Base-by-base conservation (phyloP, 2,797 vertebrate species). In the Eleutherodactylus coqui region DNA sequence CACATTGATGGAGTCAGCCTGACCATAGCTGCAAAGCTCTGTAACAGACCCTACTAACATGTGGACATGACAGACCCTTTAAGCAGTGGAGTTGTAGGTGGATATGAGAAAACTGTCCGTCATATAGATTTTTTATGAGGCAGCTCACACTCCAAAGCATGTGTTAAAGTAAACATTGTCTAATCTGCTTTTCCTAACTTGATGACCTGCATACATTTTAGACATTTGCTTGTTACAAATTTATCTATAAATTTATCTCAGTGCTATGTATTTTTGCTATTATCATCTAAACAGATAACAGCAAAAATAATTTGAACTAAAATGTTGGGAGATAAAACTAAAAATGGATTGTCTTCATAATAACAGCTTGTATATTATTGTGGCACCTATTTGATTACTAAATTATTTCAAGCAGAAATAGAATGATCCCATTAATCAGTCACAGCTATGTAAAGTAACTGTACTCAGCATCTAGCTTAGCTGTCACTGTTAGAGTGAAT, bases 341-440 rank as follows among this genome's bases (percentile, higher is more conserved):
- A 78, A 51, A 51, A 34, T 21, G 32, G 51, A n/a, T 10, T 32
- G 9, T 41, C 32, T 58, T 24, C 2, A 41, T 58, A 60, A 36
- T 58, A 78, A 36, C 51, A 60, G 36, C 32, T 38, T 60, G 24
- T 7, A 16, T 78, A 2, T 58, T 36, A 58, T 16, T 41, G 4
- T 77, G 51, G 51, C 43, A 27, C 13, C 34, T 9, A n/a, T 41
- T 21, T 51, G 8, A 21, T 21, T 55, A 47, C 24, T 8, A 49
- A 27, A 75, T 49, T 75, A 55, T 24, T 53, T 24, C 17, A n/a
- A 58, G 21, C 43, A 38, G 41, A 78, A 38, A 78, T 24, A 60
- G 21, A 29, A 58, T 78, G 76, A 78, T 78, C 53, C 76, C 76
- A 78, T 21, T 36, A 58, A n/a, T 41, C 21, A 70, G 19, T 9